phyloP scores from a whole-genome alignment of 2,113 vertebrate genomes.

The Pantherophis guttatus region DNA sequence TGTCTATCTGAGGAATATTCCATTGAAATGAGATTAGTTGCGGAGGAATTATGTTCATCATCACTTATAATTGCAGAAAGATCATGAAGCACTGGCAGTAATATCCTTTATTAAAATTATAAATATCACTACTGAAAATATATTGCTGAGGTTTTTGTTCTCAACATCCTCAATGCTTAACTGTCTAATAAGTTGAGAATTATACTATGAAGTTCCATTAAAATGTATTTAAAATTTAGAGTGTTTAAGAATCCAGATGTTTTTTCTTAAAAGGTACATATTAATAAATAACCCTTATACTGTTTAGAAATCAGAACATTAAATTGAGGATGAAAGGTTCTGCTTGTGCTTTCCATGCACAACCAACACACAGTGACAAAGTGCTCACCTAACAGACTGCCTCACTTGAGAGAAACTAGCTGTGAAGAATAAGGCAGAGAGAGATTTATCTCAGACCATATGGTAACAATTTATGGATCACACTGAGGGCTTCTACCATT shows the following conservation, averaged over 20 bases:
- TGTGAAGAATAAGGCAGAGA: conserved; percentile 40
- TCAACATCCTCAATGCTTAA: neutral
- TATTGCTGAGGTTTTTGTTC: neutral
- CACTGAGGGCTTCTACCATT: conserved; percentile 46
- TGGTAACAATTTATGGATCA: conserved; percentile 63
- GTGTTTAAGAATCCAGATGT: neutral
- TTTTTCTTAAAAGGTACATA: neutral
- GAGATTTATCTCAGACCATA: conserved; percentile 58
- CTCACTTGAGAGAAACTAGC: conserved; percentile 48
- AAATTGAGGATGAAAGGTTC: neutral
- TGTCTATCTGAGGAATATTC: neutral
- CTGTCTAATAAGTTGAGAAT: neutral
- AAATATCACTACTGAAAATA: neutral
- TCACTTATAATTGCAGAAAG: neutral
- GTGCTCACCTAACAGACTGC: conserved; percentile 52
- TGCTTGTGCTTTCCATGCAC: neutral
- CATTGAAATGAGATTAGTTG: neutral
- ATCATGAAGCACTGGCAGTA: neutral
- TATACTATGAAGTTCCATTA: neutral
- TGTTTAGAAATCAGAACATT: neutral
- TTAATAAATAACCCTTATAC: neutral
- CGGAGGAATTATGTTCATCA: neutral
- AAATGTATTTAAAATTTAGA: neutral
- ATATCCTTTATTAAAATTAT: neutral
- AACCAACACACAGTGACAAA: conserved; percentile 8